Percentiles rank a stretch among this genome's conserved stretches.
phyloP scores from a whole-genome alignment of 2,888 invertebrate species.

The Carcina quercana region DNA sequence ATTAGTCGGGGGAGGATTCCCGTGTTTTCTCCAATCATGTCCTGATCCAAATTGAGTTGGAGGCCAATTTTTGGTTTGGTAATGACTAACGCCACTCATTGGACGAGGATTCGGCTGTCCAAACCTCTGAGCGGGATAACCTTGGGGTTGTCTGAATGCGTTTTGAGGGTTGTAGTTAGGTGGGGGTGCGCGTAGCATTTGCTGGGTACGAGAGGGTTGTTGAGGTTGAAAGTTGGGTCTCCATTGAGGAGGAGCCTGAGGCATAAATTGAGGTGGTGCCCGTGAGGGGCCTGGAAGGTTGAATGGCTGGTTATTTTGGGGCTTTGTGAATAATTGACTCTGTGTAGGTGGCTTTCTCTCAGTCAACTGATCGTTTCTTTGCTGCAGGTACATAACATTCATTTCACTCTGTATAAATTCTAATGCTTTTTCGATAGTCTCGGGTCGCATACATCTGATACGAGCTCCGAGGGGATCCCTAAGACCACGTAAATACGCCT shows the following conservation, averaged over 20 bases:
- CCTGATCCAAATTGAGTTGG: too few relatives aligned
- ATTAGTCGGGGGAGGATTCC: constrained; percentile 17
- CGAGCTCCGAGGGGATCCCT: not conserved
- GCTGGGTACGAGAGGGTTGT: constrained; percentile 5
- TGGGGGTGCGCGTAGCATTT: constrained; percentile 8
- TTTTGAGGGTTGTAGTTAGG: constrained; percentile 10
- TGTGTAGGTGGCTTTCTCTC: too few relatives aligned
- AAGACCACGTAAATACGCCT: not conserved
- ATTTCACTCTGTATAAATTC: constrained; percentile 4
- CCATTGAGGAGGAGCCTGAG: not conserved
- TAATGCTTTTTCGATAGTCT: constrained; percentile 2
- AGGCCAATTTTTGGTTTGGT: constrained; percentile 1
- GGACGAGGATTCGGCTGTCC: constrained; percentile 4
- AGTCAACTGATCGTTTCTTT: not conserved
- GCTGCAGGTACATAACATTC: constrained; percentile 4
- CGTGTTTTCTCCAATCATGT: constrained; percentile 7
- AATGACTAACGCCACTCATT: constrained; percentile 11
- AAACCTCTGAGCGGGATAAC: not conserved
- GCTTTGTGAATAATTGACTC: not conserved
- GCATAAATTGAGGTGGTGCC: too few relatives aligned
- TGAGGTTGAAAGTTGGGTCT: not conserved
- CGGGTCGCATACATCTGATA: constrained; percentile 5
- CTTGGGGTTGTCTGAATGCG: constrained; percentile 1
- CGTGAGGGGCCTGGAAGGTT: too few relatives aligned
- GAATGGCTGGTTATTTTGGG: too few relatives aligned